Conservation (phyloP, 1,140 invertebrate genomes). For the Drosophila insularis region DNA sequence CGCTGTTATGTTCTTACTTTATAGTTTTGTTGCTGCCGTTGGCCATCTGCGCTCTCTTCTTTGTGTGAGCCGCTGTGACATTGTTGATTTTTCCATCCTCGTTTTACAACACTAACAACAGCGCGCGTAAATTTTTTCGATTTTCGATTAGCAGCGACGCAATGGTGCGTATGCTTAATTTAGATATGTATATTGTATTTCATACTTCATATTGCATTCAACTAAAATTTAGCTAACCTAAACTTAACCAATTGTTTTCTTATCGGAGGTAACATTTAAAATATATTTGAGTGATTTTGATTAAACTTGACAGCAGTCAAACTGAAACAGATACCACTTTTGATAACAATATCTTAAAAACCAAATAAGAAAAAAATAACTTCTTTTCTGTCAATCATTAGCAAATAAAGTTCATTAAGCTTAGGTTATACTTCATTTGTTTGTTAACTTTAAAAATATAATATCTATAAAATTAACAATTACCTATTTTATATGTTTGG, state of each 20-base stretch:
- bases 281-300: neutral
- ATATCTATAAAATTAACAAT: too few relatives aligned
- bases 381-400: neutral
- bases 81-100: neutral
- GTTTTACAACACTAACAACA: constrained; percentile 54
- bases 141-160: constrained; percentile 36
- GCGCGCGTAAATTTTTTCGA: constrained; percentile 36
- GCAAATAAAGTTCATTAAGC: neutral
- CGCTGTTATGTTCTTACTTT: constrained; percentile 39
- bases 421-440: too few relatives aligned
- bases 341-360: neutral
- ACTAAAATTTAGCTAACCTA: neutral
- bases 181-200: constrained; percentile 1
- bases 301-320: neutral
- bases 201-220: neutral
- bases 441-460: too few relatives aligned
- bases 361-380: neutral
- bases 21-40: constrained; percentile 29
- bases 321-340: neutral
- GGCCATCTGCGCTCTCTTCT: constrained; percentile 21
- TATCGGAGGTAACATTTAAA: neutral
- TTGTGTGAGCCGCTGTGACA: constrained; percentile 52
- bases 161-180: constrained; percentile 58
- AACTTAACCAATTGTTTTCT: neutral
- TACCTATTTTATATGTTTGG: too few relatives aligned